phyloP scores from a whole-genome alignment of 2,888 invertebrate genomes.

The Stegophylla sp. region DNA sequence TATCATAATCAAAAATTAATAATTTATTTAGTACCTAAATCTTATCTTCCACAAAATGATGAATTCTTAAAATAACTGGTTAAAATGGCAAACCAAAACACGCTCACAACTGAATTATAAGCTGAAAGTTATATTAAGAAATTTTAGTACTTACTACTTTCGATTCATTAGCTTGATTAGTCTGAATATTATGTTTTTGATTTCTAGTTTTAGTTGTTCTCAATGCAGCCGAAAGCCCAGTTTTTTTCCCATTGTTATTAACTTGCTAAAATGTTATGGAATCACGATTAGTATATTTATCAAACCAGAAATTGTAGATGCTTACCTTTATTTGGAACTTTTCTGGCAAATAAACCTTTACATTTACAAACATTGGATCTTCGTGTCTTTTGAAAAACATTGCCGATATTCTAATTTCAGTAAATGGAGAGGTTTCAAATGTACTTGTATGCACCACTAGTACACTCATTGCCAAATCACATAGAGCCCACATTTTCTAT shows the following conservation, averaged over 20 bases:
- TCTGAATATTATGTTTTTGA: conserved; percentile 43
- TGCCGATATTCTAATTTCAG: conserved; percentile 84
- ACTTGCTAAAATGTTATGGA: conserved; percentile 40
- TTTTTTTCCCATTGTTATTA: conserved; percentile 54
- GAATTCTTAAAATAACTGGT: no score
- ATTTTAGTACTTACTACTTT: conserved; percentile 41
- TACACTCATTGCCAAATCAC: conserved; percentile 91
- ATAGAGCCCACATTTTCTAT: conserved; percentile 95
- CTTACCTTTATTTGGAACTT: conserved; percentile 56
- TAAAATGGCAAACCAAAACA: no score
- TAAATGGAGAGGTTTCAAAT: conserved; percentile 87
- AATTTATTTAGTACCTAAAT: no score
- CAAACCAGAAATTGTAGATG: neutral
- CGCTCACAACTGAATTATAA: neutral
- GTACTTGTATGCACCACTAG: conserved; percentile 85
- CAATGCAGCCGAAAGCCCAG: conserved; percentile 48
- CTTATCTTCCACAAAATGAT: no score
- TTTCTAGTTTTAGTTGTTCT: conserved; percentile 39
- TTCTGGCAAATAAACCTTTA: conserved; percentile 78
- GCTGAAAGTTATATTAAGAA: neutral
- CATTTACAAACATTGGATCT: conserved; percentile 72
- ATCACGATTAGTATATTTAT: neutral
- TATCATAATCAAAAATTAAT: no score
- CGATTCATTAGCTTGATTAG: conserved; percentile 31
- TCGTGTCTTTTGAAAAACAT: conserved; percentile 86